phyloP scores from a whole-genome alignment of 2,113 vertebrate genomes.

The Pluvialis apricaria region DNA sequence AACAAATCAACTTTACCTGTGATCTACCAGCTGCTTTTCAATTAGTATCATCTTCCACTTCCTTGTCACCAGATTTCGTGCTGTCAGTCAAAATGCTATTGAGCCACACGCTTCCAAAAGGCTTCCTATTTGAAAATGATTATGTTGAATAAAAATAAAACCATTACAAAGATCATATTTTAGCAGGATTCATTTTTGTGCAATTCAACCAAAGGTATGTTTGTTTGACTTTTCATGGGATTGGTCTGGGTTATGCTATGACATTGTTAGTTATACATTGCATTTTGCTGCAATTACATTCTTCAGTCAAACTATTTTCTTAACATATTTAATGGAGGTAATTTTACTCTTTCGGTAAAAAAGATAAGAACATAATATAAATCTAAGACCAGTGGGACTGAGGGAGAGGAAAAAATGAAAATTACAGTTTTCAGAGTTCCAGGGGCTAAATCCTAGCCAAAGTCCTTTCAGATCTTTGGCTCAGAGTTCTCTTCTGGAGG shows the following conservation, averaged over 20 bases:
- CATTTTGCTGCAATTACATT: not conserved
- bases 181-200: not conserved
- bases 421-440: not conserved
- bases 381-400: not conserved
- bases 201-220: not conserved
- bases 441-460: constrained; percentile 4
- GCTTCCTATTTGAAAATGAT: not conserved
- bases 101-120: not conserved
- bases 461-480: not conserved
- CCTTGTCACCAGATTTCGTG: not conserved
- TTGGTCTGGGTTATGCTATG: not conserved
- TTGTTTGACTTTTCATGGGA: not conserved
- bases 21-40: not conserved
- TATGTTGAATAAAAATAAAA: not conserved
- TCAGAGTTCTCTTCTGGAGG: not conserved
- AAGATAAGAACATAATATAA: not conserved
- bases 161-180: not conserved
- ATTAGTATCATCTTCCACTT: not conserved
- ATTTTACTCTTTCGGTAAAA: not conserved
- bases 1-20: not conserved
- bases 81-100: not conserved
- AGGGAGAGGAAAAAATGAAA: not conserved
- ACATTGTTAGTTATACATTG: not conserved
- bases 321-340: not conserved
- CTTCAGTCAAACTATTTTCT: not conserved